A percentile compares a stretch with the other conserved stretches of the same genome.
Evolutionary conservation across 2,113 vertebrate species (phyloP).

Genomic region (Urocolius indicus): DNA sequence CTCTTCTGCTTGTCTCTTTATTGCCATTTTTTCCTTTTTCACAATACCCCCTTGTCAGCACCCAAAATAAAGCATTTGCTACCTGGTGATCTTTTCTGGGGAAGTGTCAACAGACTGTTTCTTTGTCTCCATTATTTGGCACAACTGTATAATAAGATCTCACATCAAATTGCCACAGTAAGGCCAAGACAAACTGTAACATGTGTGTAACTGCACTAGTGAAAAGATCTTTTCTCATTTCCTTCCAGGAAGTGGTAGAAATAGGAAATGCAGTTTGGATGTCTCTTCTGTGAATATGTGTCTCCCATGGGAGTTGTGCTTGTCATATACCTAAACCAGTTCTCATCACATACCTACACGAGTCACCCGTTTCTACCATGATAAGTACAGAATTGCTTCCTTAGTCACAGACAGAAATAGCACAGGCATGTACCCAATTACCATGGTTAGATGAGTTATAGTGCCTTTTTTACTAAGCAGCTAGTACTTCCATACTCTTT

Average conservation of each 20-base stretch:
- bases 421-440: background rate
- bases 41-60: background rate
- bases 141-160: background rate
- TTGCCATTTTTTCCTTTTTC: background rate
- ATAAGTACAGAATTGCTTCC: background rate
- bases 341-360: background rate
- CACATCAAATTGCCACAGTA: background rate
- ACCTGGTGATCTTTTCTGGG: background rate
- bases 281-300: background rate
- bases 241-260: background rate
- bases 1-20: background rate
- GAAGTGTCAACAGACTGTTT: background rate
- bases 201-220: background rate
- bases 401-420: background rate
- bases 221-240: background rate
- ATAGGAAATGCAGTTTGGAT: background rate
- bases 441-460: background rate
- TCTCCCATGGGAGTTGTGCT: background rate
- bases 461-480: constrained; percentile 34
- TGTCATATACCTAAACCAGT: background rate
- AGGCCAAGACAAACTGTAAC: background rate
- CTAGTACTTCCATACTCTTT: background rate
- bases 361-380: background rate
- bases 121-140: background rate
- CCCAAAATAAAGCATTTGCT: background rate